phyloP scores from a whole-genome alignment of 37 sponge, comb jelly and placozoan species.

The Bolinopsis microptera region DNA sequence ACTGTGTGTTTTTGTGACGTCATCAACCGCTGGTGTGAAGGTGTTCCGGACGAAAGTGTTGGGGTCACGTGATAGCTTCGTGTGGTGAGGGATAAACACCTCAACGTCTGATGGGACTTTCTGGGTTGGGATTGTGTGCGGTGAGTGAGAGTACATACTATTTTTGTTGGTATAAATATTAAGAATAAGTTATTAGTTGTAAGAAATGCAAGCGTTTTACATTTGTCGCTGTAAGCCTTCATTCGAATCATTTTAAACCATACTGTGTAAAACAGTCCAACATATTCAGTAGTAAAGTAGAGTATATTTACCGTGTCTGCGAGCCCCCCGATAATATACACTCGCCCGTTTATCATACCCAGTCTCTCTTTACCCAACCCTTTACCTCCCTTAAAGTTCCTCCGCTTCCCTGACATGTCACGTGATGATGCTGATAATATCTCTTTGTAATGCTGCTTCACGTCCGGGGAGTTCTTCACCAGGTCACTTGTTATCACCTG shows the following conservation, averaged over 20 bases:
- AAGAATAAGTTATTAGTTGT: no score
- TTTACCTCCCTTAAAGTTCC: neutral
- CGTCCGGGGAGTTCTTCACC: neutral
- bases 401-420: neutral
- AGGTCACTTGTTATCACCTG: neutral
- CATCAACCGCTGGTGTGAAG: neutral
- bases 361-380: slow-evolving; percentile 1
- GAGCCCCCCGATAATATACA: neutral
- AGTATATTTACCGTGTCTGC: neutral
- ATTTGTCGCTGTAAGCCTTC: no score
- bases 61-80: neutral
- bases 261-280: no score
- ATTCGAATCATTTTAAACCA: no score
- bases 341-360: neutral
- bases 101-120: neutral
- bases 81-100: neutral
- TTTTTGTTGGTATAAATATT: no score
- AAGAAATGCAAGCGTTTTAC: no score
- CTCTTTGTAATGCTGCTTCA: neutral
- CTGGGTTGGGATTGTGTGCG: no score
- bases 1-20: neutral
- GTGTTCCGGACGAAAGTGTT: neutral
- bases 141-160: no score
- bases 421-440: neutral
- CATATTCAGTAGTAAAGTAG: neutral